These are phyloP conservation scores for Tragopan temminckii DNA, from an alignment of 2,797 vertebrate genomes.

Conservation along the genomic window DNA sequence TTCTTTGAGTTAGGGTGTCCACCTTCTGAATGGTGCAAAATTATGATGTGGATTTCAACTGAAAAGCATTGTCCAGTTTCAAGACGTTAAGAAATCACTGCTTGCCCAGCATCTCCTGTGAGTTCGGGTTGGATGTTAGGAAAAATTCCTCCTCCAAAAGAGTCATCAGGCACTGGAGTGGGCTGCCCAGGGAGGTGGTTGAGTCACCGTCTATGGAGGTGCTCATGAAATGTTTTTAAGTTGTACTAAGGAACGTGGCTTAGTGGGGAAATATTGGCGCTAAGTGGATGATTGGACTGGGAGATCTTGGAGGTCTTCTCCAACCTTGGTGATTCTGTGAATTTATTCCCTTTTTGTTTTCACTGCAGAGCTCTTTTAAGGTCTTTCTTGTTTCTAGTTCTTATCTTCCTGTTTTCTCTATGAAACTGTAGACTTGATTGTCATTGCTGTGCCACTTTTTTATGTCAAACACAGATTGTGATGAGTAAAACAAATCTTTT, in stretches of 20 bases:
- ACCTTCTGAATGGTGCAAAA: not conserved
- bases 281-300: no score
- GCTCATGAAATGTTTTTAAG: no score
- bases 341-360: not conserved
- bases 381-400: not conserved
- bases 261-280: no score
- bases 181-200: no score
- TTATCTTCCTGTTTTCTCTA: not conserved
- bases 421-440: not conserved
- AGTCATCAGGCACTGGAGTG: no score
- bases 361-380: not conserved
- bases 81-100: not conserved
- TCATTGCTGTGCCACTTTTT: not conserved
- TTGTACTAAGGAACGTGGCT: no score
- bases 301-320: no score
- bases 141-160: no score
- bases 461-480: not conserved
- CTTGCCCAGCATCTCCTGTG: not conserved
- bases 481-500: not conserved
- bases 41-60: not conserved
- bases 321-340: no score
- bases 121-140: no score
- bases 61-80: not conserved
- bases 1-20: not conserved
- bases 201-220: no score